Evolutionary conservation across 2,888 invertebrate genomes (phyloP).

Genomic region (Elegia similella): DNA sequence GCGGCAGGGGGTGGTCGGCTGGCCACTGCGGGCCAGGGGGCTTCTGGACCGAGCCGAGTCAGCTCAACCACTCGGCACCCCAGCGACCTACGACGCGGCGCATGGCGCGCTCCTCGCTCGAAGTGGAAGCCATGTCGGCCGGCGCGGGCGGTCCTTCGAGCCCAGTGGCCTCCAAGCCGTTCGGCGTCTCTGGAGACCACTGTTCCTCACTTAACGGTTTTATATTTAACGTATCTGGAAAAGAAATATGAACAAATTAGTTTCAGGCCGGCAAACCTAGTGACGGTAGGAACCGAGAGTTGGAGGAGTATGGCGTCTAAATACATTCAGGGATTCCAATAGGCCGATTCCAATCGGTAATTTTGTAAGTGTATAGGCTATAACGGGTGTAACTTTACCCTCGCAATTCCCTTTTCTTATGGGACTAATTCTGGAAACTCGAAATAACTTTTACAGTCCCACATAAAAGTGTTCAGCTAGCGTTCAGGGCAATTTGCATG

Average conservation of each 20-base stretch:
- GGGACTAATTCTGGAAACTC: too few species aligned
- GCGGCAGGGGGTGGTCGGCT: constrained; percentile 73
- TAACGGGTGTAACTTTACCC: too few species aligned
- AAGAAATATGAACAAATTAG: constrained; percentile 16
- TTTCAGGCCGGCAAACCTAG: too few species aligned
- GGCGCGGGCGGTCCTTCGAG: constrained; percentile 50
- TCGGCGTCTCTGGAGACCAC: constrained; percentile 72
- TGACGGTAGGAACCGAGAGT: too few species aligned
- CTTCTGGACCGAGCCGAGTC: constrained; percentile 87
- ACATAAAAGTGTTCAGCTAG: too few species aligned
- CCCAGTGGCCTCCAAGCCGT: constrained; percentile 69
- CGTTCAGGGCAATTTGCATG: too few species aligned
- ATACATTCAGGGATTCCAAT: too few species aligned
- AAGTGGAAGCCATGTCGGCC: constrained; percentile 55
- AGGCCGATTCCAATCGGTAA: too few species aligned
- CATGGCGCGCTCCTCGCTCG: constrained; percentile 71
- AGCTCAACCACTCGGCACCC: constrained; percentile 98
- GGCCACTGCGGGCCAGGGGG: constrained; percentile 64
- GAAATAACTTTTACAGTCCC: too few species aligned
- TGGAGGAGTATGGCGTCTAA: too few species aligned
- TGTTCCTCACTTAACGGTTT: constrained; percentile 79
- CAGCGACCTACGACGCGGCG: constrained; percentile 89
- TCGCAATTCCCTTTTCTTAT: too few species aligned
- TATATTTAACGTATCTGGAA: constrained; percentile 78
- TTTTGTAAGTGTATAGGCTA: too few species aligned